Evolutionary conservation across 2,888 invertebrate species (phyloP).

Genomic region (Ophonus ardosiacus): DNA sequence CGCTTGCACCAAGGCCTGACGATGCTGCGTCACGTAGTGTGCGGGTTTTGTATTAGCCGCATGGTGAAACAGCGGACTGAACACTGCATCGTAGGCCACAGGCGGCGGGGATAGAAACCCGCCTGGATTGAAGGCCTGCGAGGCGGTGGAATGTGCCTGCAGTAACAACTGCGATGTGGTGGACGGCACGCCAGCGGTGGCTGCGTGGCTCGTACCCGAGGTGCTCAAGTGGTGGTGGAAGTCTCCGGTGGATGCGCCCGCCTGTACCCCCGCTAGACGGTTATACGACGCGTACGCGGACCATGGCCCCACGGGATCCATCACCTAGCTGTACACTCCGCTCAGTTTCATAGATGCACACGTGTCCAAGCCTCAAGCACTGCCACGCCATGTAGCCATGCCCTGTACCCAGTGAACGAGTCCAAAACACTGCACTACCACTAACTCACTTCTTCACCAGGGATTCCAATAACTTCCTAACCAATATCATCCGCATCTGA

Average conservation of each 20-base stretch:
- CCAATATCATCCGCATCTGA: slow-evolving; percentile 56
- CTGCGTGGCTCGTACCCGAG: slow-evolving; percentile 78
- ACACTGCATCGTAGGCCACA: slow-evolving; percentile 89
- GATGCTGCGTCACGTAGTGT: slow-evolving; percentile 84
- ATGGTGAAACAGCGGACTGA: slow-evolving; percentile 90
- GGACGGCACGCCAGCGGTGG: slow-evolving; percentile 78
- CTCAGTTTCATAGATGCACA: slow-evolving; percentile 46
- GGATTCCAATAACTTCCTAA: slow-evolving; percentile 37
- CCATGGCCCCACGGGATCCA: slow-evolving; percentile 96
- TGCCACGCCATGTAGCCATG: slow-evolving; percentile 72
- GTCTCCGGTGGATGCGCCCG: slow-evolving; percentile 83
- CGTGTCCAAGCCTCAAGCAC: slow-evolving; percentile 60
- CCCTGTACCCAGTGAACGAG: slow-evolving; percentile 66
- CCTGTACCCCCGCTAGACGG: slow-evolving; percentile 85
- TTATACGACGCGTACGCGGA: slow-evolving; percentile 90
- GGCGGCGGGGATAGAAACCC: slow-evolving; percentile 87
- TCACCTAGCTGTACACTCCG: slow-evolving; percentile 75
- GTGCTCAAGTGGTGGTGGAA: slow-evolving; percentile 84
- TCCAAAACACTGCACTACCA: slow-evolving; percentile 17
- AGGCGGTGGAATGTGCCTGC: slow-evolving; percentile 81
- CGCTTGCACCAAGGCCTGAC: slow-evolving; percentile 80
- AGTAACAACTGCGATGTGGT: slow-evolving; percentile 83
- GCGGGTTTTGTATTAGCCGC: slow-evolving; percentile 83
- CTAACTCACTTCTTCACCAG: slow-evolving; percentile 47
- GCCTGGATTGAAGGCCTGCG: slow-evolving; percentile 83